These are phyloP conservation scores for Microplitis mediator DNA, from an alignment of 1,140 invertebrate species.

Conservation along the genomic window DNA sequence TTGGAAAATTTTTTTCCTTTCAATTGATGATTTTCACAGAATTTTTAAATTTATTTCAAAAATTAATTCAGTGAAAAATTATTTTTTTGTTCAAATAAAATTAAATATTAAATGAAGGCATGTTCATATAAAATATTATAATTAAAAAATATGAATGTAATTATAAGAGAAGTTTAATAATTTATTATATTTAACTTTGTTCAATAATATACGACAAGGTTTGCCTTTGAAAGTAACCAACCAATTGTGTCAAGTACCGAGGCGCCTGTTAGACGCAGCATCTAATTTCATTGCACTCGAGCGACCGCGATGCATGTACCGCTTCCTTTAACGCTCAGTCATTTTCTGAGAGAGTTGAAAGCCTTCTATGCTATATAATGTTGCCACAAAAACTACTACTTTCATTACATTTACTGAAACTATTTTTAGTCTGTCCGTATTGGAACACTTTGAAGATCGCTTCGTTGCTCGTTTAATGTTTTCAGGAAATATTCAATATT, in stretches of 20 bases:
- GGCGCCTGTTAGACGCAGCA: slow-evolving; percentile 17
- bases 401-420: not conserved
- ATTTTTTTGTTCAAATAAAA: no score
- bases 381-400: not conserved
- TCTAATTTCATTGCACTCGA: slow-evolving; percentile 27
- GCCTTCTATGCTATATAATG: not conserved
- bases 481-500: no score
- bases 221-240: slow-evolving; percentile 17
- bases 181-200: not conserved
- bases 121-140: no score
- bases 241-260: slow-evolving; percentile 14
- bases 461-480: no score
- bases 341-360: slow-evolving; percentile 16
- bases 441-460: not conserved
- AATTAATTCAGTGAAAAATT: no score
- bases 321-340: not conserved
- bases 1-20: no score
- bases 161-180: no score
- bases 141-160: no score
- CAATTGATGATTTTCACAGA: no score
- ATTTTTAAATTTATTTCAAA: no score
- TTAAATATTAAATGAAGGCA: no score
- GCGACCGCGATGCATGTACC: slow-evolving; percentile 11
- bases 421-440: not conserved
- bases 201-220: not conserved